Base-by-base conservation (phyloP, 2,113 vertebrate species). In the Oryzias javanicus region DNA sequence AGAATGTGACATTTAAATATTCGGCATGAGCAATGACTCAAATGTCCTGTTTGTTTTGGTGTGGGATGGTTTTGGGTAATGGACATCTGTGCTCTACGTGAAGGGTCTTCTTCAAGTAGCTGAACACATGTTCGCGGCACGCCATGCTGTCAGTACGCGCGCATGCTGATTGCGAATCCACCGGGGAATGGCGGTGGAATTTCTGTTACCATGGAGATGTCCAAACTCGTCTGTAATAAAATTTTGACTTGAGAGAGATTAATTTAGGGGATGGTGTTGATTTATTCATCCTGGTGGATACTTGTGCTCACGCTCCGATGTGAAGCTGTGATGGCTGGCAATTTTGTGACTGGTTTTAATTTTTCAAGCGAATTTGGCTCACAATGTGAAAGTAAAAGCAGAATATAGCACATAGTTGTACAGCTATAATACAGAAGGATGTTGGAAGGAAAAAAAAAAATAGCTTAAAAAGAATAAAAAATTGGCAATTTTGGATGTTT, bases 251-350 rank as follows among this genome's bases (percentile, higher is more conserved):
- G 56, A 88, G 78, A 88, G 60, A 59, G 78, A 90, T 90, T 84
- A 81, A 58, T 88, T 88, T 83, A 90, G 80, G 88, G 85, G 91
- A 90, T 88, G 80, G 87, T 86, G 81, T 82, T 90, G 83, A 88
- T 77, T 84, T 81, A 87, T 85, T 84, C 74, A 86, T 86, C 79
- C 71, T 78, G 71, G 70, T 80, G 78, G 81, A 72, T 62, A 66
- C 65, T 70, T 60, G 86, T 70, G 53, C 47, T 57, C 73, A 81
- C 61, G 60, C 71, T 63, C 78, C 83, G 63, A 83, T 87, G 74
- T 76, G 52, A 47, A 45, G 57, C 71, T 65, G 56, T 53, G 66
- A 70, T 50, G 56, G 68, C 66, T 60, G 60, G 63, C 67, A 55
- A 67, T 74, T 74, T 67, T 52, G 52, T 71, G 67, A 67, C 58